Evolutionary conservation across 2,888 invertebrate genomes (phyloP).

Genomic region (Drosophila anomalata): DNA sequence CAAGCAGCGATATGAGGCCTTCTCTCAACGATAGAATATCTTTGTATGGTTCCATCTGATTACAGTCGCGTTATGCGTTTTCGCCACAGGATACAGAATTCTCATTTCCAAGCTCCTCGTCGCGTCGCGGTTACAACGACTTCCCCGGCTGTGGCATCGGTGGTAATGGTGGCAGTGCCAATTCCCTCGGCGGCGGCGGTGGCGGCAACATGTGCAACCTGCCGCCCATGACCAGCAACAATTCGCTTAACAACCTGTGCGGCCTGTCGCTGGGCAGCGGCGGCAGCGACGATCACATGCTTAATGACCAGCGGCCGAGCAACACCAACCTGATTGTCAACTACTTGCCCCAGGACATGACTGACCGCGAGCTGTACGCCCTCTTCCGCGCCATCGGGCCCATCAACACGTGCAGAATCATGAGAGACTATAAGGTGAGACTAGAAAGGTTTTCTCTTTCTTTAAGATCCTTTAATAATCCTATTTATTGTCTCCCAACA

Average conservation of each 20-base stretch:
- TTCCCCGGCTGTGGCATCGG: constrained; percentile 78
- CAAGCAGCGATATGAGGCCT: constrained; percentile 73
- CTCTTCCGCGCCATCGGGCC: constrained; percentile 95
- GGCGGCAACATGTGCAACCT: constrained; percentile 69
- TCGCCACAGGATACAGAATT: constrained; percentile 85
- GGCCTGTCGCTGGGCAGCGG: constrained; percentile 73
- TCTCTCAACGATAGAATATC: constrained; percentile 76
- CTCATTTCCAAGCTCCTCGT: constrained; percentile 83
- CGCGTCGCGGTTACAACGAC: constrained; percentile 83
- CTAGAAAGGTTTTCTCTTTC: not conserved
- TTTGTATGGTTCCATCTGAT: constrained; percentile 80
- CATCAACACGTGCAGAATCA: constrained; percentile 95
- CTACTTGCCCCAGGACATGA: constrained; percentile 96
- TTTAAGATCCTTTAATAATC: not conserved
- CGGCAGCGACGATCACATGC: constrained; percentile 70
- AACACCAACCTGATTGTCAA: constrained; percentile 96
- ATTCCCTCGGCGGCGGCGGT: constrained; percentile 33
- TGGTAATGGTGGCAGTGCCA: constrained; percentile 51
- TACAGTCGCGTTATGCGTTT: constrained; percentile 85
- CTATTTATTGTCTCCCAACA: constrained; percentile 70
- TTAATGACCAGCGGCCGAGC: constrained; percentile 68
- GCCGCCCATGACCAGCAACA: constrained; percentile 79
- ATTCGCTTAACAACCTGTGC: constrained; percentile 72
- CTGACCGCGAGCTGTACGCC: constrained; percentile 94
- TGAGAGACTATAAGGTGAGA: constrained; percentile 93